Evolutionary conservation across 2,888 invertebrate species (phyloP).

Genomic region (Brachyptera putata): DNA sequence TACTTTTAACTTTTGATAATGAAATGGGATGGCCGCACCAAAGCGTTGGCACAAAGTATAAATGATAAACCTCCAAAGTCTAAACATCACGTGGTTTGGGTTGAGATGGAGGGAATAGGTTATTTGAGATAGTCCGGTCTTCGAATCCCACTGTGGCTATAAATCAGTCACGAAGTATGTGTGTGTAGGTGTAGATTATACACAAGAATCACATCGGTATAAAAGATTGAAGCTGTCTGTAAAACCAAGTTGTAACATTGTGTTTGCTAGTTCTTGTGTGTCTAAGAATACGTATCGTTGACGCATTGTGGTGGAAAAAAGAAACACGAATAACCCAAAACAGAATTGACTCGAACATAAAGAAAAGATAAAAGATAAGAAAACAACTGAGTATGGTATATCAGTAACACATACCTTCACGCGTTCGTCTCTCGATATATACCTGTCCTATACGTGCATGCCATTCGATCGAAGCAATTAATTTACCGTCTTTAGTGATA

Average conservation of each 20-base stretch:
- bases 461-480: too few relatives aligned
- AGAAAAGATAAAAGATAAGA: not conserved
- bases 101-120: too few relatives aligned
- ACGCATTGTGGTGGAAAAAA: not conserved
- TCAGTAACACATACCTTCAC: too few relatives aligned
- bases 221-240: slow-evolving; percentile 2
- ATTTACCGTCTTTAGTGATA: too few relatives aligned
- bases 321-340: not conserved
- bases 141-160: not conserved
- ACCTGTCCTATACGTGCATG: too few relatives aligned
- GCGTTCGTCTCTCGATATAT: too few relatives aligned
- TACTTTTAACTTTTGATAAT: too few relatives aligned
- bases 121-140: slow-evolving; percentile 13
- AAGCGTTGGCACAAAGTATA: too few relatives aligned
- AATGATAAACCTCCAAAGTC: too few relatives aligned
- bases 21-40: too few relatives aligned
- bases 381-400: too few relatives aligned
- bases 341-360: not conserved
- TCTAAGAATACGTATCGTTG: not conserved
- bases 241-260: not conserved
- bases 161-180: not conserved
- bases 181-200: not conserved
- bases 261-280: not conserved
- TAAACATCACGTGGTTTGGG: not conserved
- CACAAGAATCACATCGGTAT: not conserved